Evolutionary conservation across 1,140 invertebrate species (phyloP).

Genomic region (Drosophila sechellia): DNA sequence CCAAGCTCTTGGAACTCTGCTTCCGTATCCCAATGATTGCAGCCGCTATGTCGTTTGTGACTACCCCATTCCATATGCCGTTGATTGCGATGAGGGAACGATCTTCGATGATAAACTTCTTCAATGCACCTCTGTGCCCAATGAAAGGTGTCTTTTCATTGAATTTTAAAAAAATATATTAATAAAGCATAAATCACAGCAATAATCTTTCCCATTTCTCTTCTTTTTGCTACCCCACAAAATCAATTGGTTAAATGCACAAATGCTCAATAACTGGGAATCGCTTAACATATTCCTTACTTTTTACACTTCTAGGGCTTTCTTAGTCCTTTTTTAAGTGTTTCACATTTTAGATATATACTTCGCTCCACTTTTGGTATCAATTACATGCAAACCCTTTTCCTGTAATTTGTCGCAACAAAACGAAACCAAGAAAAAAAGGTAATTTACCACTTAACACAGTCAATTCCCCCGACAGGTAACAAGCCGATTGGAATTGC

Average conservation of each 20-base stretch:
- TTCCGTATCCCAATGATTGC: constrained; percentile 64
- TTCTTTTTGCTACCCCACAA: neutral
- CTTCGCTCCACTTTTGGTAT: constrained; percentile 31
- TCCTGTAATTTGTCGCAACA: constrained; percentile 34
- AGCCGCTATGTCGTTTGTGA: constrained; percentile 62
- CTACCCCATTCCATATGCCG: constrained; percentile 44
- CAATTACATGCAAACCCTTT: constrained; percentile 74
- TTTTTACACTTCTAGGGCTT: constrained; percentile 26
- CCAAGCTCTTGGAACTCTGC: constrained; percentile 34
- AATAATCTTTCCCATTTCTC: neutral
- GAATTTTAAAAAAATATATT: constrained; percentile 1
- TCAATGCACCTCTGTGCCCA: constrained; percentile 15
- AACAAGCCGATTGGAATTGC: constrained; percentile 57
- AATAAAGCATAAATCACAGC: neutral
- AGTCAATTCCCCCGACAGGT: constrained; percentile 50
- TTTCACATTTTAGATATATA: constrained; percentile 7
- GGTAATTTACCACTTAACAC: constrained; percentile 76
- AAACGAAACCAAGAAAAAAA: constrained; percentile 21
- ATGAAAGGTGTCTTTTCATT: constrained; percentile 6
- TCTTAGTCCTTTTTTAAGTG: neutral
- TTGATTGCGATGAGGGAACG: constrained; percentile 20
- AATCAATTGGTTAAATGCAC: constrained; percentile 60
- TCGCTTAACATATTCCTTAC: constrained; percentile 15
- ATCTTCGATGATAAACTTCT: constrained; percentile 19
- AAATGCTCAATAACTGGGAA: constrained; percentile 36